Percentiles rank a stretch among this genome's conserved stretches.
Evolutionary conservation across 1,140 invertebrate species (phyloP).

Genomic region (Eriocheir sinensis): DNA sequence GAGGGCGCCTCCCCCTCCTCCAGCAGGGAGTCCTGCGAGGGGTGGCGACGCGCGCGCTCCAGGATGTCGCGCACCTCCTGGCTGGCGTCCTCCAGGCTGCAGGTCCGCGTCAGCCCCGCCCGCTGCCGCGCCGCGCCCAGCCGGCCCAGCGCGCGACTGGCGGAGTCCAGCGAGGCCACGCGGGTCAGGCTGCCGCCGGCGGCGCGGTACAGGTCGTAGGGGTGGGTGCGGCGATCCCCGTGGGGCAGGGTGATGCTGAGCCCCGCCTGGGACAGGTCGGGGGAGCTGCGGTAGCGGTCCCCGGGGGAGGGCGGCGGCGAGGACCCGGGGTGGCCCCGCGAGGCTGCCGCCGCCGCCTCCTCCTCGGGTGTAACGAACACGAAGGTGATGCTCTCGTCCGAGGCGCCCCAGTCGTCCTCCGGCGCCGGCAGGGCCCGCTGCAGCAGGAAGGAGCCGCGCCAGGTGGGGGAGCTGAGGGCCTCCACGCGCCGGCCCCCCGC

Average conservation of each 20-base stretch:
- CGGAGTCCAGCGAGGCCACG: slow-evolving; percentile 64
- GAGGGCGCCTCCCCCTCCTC: slow-evolving; percentile 22
- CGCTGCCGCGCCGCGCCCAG: slow-evolving; percentile 33
- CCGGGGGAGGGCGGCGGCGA: not conserved
- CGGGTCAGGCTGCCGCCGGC: slow-evolving; percentile 50
- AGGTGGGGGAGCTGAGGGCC: slow-evolving; percentile 59
- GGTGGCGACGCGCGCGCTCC: slow-evolving; percentile 56
- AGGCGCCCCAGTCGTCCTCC: slow-evolving; percentile 65
- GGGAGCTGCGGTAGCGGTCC: slow-evolving; percentile 64
- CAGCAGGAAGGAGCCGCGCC: slow-evolving; percentile 66
- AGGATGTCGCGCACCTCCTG: slow-evolving; percentile 67
- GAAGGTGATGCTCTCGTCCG: slow-evolving; percentile 74
- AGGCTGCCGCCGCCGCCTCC: slow-evolving; percentile 29
- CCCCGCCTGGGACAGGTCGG: slow-evolving; percentile 63
- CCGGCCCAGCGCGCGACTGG: slow-evolving; percentile 42
- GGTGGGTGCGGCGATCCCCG: slow-evolving; percentile 41
- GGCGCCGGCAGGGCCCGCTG: slow-evolving; percentile 5
- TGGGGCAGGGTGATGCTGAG: slow-evolving; percentile 32
- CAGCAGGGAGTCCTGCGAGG: slow-evolving; percentile 45
- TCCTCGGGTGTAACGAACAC: slow-evolving; percentile 70
- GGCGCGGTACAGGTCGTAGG: slow-evolving; percentile 67
- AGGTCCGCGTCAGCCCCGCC: slow-evolving; percentile 59
- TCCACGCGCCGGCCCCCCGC: not conserved
- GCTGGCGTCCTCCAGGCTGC: slow-evolving; percentile 70
- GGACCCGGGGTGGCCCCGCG: not conserved